These are phyloP conservation scores for Nemapogon koenigi DNA, from an alignment of 2,888 invertebrate genomes.

Conservation along the genomic window DNA sequence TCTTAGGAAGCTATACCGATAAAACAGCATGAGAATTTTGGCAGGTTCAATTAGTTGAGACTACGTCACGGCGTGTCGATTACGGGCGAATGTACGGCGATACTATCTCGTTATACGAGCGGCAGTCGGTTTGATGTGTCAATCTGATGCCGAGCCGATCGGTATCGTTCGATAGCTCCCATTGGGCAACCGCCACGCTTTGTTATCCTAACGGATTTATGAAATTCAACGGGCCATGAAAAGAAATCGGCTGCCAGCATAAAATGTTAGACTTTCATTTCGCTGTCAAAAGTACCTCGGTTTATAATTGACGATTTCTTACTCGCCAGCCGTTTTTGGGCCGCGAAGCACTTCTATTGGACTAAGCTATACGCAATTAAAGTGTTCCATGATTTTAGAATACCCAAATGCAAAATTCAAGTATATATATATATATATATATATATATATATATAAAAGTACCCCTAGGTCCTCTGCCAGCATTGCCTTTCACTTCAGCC, in stretches of 20 bases:
- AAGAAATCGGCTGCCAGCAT: slow-evolving; percentile 25
- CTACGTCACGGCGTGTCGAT: slow-evolving; percentile 47
- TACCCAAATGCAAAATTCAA: too few species aligned
- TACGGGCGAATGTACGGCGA: slow-evolving; percentile 29
- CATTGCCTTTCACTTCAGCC: too few species aligned
- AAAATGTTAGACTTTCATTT: slow-evolving; percentile 27
- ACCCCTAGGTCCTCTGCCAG: too few species aligned
- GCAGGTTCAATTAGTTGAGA: slow-evolving; percentile 33
- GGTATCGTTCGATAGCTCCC: slow-evolving; percentile 49
- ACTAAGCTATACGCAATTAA: too few species aligned
- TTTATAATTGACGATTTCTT: slow-evolving; percentile 6
- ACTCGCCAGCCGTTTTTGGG: background rate
- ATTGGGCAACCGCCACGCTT: slow-evolving; percentile 56
- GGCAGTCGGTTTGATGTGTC: slow-evolving; percentile 57
- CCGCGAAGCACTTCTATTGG: background rate
- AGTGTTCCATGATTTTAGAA: too few species aligned
- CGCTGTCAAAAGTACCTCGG: slow-evolving; percentile 20
- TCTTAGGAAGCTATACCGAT: too few species aligned
- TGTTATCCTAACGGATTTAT: slow-evolving; percentile 55
- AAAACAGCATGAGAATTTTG: slow-evolving; percentile 23
- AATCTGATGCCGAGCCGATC: slow-evolving; percentile 48
- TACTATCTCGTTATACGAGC: slow-evolving; percentile 23
- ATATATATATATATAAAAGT: too few species aligned
- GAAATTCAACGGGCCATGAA: slow-evolving; percentile 41
- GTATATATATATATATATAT: too few species aligned